Conservation (phyloP, 2,888 invertebrate genomes). For the Latheticus oryzae region DNA sequence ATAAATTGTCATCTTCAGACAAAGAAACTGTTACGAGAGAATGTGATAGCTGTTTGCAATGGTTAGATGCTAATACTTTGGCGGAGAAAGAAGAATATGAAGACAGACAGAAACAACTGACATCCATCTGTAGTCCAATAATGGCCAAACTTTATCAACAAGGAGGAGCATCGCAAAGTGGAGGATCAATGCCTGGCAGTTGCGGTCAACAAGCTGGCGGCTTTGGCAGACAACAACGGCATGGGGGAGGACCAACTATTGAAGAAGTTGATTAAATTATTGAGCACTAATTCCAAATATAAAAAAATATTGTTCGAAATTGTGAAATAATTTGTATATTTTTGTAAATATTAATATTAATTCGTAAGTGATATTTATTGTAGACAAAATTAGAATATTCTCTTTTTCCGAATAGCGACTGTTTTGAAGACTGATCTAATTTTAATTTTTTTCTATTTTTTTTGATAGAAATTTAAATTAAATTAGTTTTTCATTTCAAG, state of each 20-base stretch:
- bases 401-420: too few relatives aligned
- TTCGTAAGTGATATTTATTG: too few relatives aligned
- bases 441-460: too few relatives aligned
- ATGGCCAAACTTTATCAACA: slow-evolving; percentile 71
- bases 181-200: slow-evolving; percentile 47
- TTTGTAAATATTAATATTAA: too few relatives aligned
- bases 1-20: slow-evolving; percentile 73
- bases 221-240: slow-evolving; percentile 42
- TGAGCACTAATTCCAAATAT: too few relatives aligned
- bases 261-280: slow-evolving; percentile 54
- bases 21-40: slow-evolving; percentile 68
- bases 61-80: slow-evolving; percentile 76
- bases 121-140: slow-evolving; percentile 67
- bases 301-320: too few relatives aligned
- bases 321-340: too few relatives aligned
- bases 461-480: too few relatives aligned
- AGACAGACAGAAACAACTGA: slow-evolving; percentile 69
- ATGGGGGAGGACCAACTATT: slow-evolving; percentile 49
- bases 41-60: slow-evolving; percentile 72
- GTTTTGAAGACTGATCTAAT: too few relatives aligned
- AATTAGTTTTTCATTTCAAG: too few relatives aligned
- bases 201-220: slow-evolving; percentile 52
- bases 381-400: too few relatives aligned
- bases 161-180: slow-evolving; percentile 39
- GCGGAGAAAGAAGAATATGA: slow-evolving; percentile 77